A percentile compares a stretch with the other conserved stretches of the same genome.
phyloP scores from a whole-genome alignment of 2,797 vertebrate species.

The Halcyon badia region DNA sequence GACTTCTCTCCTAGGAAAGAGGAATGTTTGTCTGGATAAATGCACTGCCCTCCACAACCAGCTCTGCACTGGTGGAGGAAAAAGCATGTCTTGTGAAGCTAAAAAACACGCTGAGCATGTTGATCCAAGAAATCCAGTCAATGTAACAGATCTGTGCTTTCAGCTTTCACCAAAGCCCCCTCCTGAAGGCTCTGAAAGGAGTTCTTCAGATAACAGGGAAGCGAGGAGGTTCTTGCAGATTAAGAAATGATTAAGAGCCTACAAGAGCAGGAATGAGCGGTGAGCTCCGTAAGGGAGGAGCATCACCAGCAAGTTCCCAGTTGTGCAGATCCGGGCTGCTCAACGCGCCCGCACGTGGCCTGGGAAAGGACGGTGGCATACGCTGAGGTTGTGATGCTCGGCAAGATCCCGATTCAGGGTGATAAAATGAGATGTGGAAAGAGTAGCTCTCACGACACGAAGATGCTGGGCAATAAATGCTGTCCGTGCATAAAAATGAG shows the following conservation, averaged over 20 bases:
- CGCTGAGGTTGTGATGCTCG: neutral
- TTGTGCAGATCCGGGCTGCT: too few species aligned
- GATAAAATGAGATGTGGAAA: neutral
- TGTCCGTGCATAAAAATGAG: too few species aligned
- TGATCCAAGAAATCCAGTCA: neutral
- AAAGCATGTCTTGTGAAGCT: too few species aligned
- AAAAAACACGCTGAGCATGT: accelerated
- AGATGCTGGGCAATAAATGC: neutral
- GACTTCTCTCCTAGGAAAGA: too few species aligned
- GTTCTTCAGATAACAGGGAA: neutral
- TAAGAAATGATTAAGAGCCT: neutral
- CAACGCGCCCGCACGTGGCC: neutral
- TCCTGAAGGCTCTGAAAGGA: neutral
- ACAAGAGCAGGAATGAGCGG: neutral
- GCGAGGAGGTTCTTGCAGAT: neutral
- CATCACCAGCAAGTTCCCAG: neutral
- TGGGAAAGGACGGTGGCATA: neutral
- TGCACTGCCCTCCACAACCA: accelerated
- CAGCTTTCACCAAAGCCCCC: neutral
- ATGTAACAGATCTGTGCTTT: accelerated
- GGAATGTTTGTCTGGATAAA: neutral
- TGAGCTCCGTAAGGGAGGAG: neutral
- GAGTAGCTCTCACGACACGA: neutral
- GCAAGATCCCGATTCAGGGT: neutral
- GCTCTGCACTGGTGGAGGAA: neutral